phyloP scores from a whole-genome alignment of 2,888 invertebrate genomes.

The Plagiodera versicolora region DNA sequence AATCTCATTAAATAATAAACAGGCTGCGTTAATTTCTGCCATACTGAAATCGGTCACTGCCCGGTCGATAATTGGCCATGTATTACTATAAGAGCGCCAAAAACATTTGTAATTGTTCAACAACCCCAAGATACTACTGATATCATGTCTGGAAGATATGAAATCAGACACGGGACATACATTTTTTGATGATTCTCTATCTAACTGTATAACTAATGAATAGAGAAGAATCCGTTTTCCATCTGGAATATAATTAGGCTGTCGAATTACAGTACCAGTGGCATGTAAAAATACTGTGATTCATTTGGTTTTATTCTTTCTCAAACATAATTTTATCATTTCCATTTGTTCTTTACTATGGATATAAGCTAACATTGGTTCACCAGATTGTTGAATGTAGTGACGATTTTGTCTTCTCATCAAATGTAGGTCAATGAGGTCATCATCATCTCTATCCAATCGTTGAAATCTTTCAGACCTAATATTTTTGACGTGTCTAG shows the following conservation, averaged over 20 bases:
- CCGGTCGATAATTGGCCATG: constrained; percentile 12
- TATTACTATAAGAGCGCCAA: constrained; percentile 6
- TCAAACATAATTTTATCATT: not conserved
- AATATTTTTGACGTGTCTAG: constrained; percentile 4
- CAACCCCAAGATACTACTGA: constrained; percentile 7
- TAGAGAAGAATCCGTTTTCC: constrained; percentile 10
- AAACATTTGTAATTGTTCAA: constrained; percentile 8
- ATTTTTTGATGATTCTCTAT: not conserved
- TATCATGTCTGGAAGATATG: constrained; percentile 11
- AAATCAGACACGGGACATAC: constrained; percentile 13
- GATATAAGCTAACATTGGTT: constrained; percentile 8
- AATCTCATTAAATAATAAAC: constrained; percentile 12
- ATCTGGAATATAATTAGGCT: constrained; percentile 3
- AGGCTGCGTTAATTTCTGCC: constrained; percentile 14
- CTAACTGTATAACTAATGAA: constrained; percentile 6
- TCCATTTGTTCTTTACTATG: constrained; percentile 8
- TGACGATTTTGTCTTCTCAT: constrained; percentile 10
- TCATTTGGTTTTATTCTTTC: not conserved
- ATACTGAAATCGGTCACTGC: constrained; percentile 15
- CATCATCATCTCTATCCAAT: constrained; percentile 11
- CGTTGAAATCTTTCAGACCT: constrained; percentile 2
- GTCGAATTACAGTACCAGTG: constrained; percentile 12
- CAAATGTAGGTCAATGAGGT: constrained; percentile 6
- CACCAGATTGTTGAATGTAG: constrained; percentile 12
- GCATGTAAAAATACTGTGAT: constrained; percentile 8